phyloP scores from a whole-genome alignment of 2,888 invertebrate species.

The Apotomis turbidana region DNA sequence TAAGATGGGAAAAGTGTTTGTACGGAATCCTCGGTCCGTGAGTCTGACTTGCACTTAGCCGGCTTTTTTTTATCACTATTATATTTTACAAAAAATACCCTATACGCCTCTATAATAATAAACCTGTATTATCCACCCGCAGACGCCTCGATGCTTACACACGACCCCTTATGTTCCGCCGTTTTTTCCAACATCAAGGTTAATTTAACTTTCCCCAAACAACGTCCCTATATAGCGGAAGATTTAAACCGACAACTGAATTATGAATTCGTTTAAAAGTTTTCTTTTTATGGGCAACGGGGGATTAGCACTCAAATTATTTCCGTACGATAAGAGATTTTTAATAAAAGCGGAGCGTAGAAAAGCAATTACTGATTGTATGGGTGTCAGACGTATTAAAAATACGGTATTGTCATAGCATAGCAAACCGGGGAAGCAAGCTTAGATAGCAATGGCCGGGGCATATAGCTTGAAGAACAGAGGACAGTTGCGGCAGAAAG shows the following conservation, averaged over 20 bases:
- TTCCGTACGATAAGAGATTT: slow-evolving; percentile 28
- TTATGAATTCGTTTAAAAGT: slow-evolving; percentile 61
- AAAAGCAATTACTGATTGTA: not conserved
- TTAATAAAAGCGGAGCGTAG: slow-evolving; percentile 20
- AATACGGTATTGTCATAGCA: not conserved
- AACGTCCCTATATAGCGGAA: slow-evolving; percentile 49
- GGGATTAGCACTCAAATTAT: slow-evolving; percentile 45
- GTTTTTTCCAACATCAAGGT: slow-evolving; percentile 44
- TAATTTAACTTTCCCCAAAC: slow-evolving; percentile 65
- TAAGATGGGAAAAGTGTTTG: no score
- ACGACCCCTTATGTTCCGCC: not conserved
- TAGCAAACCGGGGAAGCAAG: no score
- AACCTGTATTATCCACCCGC: not conserved
- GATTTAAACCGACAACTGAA: slow-evolving; percentile 57
- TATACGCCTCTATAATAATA: no score
- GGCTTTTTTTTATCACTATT: no score
- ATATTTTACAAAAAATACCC: no score
- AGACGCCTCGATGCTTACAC: not conserved
- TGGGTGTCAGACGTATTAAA: not conserved
- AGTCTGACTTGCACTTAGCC: no score
- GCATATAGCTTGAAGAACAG: no score
- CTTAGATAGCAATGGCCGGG: no score
- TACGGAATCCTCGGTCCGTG: no score
- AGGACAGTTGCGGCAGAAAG: no score
- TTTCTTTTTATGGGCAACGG: slow-evolving; percentile 49